Evolutionary conservation across 2,888 invertebrate genomes (phyloP).

Genomic region (Agonopterix subpropinquella): DNA sequence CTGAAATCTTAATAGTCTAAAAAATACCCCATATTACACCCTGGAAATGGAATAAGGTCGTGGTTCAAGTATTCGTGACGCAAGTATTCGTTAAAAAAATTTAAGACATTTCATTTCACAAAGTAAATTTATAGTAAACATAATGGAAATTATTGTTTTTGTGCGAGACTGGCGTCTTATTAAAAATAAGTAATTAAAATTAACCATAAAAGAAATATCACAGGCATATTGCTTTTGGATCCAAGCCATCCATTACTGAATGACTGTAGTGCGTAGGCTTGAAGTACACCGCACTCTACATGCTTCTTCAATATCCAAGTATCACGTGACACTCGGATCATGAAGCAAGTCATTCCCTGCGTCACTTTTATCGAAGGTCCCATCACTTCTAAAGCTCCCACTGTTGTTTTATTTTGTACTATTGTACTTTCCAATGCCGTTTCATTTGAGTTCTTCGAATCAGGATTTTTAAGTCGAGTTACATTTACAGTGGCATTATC

Average conservation of each 20-base stretch:
- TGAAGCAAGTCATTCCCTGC: constrained; percentile 40
- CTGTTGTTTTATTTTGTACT: constrained; percentile 29
- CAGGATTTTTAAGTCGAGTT: background rate
- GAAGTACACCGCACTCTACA: constrained; percentile 44
- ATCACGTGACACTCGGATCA: constrained; percentile 32
- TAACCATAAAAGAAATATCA: too few species aligned
- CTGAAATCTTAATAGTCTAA: too few species aligned
- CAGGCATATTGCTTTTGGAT: too few species aligned
- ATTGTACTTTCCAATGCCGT: constrained; percentile 11
- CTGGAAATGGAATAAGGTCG: too few species aligned
- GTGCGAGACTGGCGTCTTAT: too few species aligned
- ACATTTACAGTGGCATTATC: constrained; percentile 14
- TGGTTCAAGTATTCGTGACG: too few species aligned
- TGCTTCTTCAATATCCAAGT: constrained; percentile 24
- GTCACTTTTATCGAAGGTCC: constrained; percentile 44
- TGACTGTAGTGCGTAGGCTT: constrained; percentile 39
- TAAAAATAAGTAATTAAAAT: too few species aligned
- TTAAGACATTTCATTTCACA: too few species aligned
- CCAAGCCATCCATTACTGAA: constrained; percentile 12
- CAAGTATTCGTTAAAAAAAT: too few species aligned
- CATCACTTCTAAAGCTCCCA: constrained; percentile 38
- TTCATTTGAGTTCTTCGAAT: background rate
- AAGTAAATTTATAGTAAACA: too few species aligned
- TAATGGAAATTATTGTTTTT: too few species aligned
- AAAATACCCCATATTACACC: too few species aligned